A percentile compares a stretch with the other conserved stretches of the same genome.
Conservation (phyloP, 1,140 invertebrate genomes). For the Rhagoletis zephyria region DNA sequence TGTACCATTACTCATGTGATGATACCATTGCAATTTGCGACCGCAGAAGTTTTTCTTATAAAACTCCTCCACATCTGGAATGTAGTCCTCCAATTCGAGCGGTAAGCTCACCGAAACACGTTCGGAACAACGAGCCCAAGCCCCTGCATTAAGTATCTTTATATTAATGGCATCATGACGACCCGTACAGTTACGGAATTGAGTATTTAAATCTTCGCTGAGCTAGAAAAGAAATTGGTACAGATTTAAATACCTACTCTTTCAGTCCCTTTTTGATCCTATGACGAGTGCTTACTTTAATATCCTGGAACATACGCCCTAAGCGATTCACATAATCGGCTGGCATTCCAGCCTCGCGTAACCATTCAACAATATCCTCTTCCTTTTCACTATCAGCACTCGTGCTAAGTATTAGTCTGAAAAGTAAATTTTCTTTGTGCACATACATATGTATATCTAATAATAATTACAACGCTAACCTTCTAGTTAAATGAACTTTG, state of each 20-base stretch:
- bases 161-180: slow-evolving; percentile 85
- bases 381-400: slow-evolving; percentile 99
- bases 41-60: slow-evolving; percentile 97
- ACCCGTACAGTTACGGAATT: slow-evolving; percentile 85
- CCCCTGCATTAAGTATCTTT: slow-evolving; percentile 97
- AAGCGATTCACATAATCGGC: slow-evolving; percentile 99
- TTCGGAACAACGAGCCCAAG: slow-evolving; percentile 96
- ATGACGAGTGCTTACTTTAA: slow-evolving; percentile 83
- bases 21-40: slow-evolving; percentile 99
- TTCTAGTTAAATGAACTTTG: slow-evolving; percentile 96
- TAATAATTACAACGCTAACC: slow-evolving; percentile 76
- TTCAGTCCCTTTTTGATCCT: not conserved
- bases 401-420: slow-evolving; percentile 89
- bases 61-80: slow-evolving; percentile 96
- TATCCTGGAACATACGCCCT: slow-evolving; percentile 97
- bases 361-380: slow-evolving; percentile 99
- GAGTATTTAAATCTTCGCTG: slow-evolving; percentile 97
- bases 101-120: slow-evolving; percentile 95
- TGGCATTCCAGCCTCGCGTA: slow-evolving; percentile 96
- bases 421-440: slow-evolving; percentile 50
- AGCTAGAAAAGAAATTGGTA: slow-evolving; percentile 61
- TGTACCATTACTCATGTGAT: slow-evolving; percentile 99
- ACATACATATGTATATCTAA: not conserved
- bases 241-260: not conserved
- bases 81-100: slow-evolving; percentile 97